A percentile compares a stretch with the other conserved stretches of the same genome.
These are phyloP conservation scores for Herminia tarsipennalis DNA, from an alignment of 2,888 invertebrate species.

Conservation along the genomic window DNA sequence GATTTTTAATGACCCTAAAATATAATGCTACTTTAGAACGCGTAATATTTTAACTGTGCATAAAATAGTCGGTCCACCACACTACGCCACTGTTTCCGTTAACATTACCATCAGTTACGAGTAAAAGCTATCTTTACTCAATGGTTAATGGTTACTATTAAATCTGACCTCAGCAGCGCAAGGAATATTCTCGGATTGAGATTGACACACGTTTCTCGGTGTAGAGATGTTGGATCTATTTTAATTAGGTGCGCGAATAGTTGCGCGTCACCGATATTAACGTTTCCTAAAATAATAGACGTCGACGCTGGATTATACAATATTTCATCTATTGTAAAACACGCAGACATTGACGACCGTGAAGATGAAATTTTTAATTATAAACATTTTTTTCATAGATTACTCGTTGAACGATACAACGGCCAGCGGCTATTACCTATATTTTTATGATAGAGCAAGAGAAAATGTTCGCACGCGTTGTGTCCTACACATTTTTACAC, in stretches of 20 bases:
- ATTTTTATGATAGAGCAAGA: not conserved
- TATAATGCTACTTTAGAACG: no score
- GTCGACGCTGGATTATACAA: conserved; percentile 26
- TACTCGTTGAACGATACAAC: not conserved
- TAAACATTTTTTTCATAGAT: not conserved
- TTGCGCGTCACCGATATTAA: conserved; percentile 54
- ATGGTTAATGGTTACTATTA: conserved; percentile 37
- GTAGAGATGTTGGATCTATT: conserved; percentile 59
- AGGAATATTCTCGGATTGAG: conserved; percentile 58
- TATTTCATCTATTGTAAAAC: conserved; percentile 16
- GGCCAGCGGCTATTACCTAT: not conserved
- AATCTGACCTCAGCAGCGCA: conserved; percentile 50
- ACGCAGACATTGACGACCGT: conserved; percentile 18
- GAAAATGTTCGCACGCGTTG: conserved; percentile 9
- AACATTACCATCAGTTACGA: no score
- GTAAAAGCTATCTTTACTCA: conserved; percentile 15
- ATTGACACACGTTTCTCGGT: conserved; percentile 56
- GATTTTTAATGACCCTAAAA: no score
- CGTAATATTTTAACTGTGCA: no score
- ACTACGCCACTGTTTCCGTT: not conserved
- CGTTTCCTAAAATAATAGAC: conserved; percentile 52
- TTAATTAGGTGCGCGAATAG: conserved; percentile 50
- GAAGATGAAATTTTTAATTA: conserved; percentile 33
- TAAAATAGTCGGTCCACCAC: no score
- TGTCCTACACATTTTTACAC: not conserved